A percentile compares a stretch with the other conserved stretches of the same genome.
Evolutionary conservation across 2,113 vertebrate genomes (phyloP).

Genomic region (Serilophus lunatus): DNA sequence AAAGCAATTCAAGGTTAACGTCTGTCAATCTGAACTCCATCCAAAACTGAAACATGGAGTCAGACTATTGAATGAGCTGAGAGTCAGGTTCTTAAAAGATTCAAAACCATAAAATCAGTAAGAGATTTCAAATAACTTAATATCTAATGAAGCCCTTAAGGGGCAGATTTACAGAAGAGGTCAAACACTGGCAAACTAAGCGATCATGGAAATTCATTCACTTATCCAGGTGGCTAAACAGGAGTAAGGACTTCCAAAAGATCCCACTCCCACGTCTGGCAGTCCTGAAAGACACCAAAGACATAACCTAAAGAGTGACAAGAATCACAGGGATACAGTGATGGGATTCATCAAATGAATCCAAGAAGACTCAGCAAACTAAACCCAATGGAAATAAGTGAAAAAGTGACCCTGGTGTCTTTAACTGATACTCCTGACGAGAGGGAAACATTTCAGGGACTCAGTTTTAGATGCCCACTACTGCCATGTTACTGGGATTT

Average conservation of each 20-base stretch:
- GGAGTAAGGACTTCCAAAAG: background rate
- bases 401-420: background rate
- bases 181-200: background rate
- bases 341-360: background rate
- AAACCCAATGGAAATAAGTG: background rate
- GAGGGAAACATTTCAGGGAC: background rate
- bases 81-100: background rate
- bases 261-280: accelerated
- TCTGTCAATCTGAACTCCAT: background rate
- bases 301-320: background rate
- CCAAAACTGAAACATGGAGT: background rate
- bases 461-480: background rate
- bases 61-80: conserved; percentile 24
- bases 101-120: background rate
- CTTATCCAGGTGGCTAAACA: background rate
- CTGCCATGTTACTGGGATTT: background rate
- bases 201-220: background rate
- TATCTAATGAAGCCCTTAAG: background rate
- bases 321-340: background rate
- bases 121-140: conserved; percentile 1
- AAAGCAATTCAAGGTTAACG: background rate
- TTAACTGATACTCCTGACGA: background rate
- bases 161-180: background rate
- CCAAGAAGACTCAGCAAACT: background rate
- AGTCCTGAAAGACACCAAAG: background rate